These are phyloP conservation scores for Campoletis sonorensis DNA, from an alignment of 1,140 invertebrate genomes.

Conservation along the genomic window DNA sequence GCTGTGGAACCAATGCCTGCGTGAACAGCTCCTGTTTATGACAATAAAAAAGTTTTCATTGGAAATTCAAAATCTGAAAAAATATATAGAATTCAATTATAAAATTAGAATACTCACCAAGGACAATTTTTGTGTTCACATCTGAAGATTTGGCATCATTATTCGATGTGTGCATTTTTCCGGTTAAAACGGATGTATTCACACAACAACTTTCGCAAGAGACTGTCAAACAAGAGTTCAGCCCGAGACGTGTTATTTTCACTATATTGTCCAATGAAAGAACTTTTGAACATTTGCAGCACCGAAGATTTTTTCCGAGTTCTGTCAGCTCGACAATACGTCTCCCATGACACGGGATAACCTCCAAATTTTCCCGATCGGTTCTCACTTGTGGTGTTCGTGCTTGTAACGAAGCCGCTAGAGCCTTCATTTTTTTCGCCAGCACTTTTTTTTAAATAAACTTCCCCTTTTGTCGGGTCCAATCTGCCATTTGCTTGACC, in stretches of 20 bases:
- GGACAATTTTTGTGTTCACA: slow-evolving; percentile 37
- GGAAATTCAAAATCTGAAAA: background rate
- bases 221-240: slow-evolving; percentile 27
- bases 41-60: slow-evolving; percentile 30
- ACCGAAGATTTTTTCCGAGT: slow-evolving; percentile 37
- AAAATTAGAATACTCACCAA: slow-evolving; percentile 26
- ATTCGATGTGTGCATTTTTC: slow-evolving; percentile 23
- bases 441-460: too few relatives aligned
- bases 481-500: too few relatives aligned
- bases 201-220: slow-evolving; percentile 30
- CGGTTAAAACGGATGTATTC: slow-evolving; percentile 31
- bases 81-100: too few relatives aligned
- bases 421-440: slow-evolving; percentile 6
- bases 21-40: slow-evolving; percentile 33
- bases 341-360: slow-evolving; percentile 27
- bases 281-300: slow-evolving; percentile 38
- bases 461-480: too few relatives aligned
- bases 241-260: slow-evolving; percentile 28
- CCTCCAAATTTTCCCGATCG: slow-evolving; percentile 29
- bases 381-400: background rate
- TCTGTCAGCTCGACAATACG: slow-evolving; percentile 40
- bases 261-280: slow-evolving; percentile 40
- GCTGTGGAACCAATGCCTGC: slow-evolving; percentile 28
- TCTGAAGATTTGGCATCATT: slow-evolving; percentile 38
- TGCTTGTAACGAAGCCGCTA: slow-evolving; percentile 25